Conservation (phyloP, 2,113 vertebrate species). For the Rhabdomys dilectus region DNA sequence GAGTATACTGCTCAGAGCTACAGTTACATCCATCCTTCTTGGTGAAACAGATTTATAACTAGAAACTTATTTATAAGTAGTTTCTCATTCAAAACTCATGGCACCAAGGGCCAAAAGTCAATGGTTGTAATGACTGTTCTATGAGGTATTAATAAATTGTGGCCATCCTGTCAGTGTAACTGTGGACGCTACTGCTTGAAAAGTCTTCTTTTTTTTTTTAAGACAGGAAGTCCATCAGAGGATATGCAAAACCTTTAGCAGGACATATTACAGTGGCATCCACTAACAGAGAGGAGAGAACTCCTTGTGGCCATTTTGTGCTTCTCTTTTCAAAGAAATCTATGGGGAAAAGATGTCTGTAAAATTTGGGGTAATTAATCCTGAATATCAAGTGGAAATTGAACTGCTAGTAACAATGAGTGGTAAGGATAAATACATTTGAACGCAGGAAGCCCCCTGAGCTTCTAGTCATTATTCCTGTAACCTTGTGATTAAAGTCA, state of each 20-base stretch:
- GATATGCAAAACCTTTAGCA: neutral
- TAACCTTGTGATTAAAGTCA: conserved; percentile 6
- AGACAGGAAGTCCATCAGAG: neutral
- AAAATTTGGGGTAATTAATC: neutral
- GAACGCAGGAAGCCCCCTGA: neutral
- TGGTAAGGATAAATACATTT: neutral
- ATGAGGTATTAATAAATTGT: neutral
- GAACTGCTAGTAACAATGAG: neutral
- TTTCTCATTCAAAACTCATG: neutral
- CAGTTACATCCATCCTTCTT: neutral
- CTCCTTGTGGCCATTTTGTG: neutral
- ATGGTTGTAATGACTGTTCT: neutral
- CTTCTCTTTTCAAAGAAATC: neutral
- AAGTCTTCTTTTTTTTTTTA: neutral
- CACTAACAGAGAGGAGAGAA: neutral
- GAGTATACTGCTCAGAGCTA: neutral
- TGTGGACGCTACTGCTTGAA: neutral
- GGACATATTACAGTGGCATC: neutral
- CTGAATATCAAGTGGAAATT: neutral
- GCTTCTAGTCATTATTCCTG: neutral
- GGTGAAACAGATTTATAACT: neutral
- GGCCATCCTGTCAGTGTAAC: no score
- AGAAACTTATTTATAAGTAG: neutral
- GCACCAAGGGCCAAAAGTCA: neutral
- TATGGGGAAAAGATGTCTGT: neutral